phyloP scores from a whole-genome alignment of 2,888 invertebrate species.

The Cantharis rustica region DNA sequence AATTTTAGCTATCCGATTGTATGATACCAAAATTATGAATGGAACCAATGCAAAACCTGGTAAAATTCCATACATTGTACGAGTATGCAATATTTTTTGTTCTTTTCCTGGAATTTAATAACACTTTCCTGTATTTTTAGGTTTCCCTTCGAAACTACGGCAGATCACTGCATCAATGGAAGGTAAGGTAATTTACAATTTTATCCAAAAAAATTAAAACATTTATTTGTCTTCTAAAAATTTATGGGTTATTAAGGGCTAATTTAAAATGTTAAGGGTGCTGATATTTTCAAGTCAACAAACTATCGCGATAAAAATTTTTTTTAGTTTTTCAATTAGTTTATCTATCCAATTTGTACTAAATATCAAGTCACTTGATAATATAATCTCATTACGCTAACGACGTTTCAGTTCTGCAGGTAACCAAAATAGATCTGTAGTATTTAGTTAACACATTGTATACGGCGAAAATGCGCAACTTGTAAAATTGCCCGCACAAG shows the following conservation, averaged over 20 bases:
- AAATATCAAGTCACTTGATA: no score
- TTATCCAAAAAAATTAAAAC: no score
- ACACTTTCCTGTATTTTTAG: not conserved
- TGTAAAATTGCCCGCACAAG: conserved; percentile 32
- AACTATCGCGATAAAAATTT: no score
- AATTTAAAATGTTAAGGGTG: no score
- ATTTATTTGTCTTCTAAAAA: no score
- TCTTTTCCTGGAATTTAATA: no score
- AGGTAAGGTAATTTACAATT: no score
- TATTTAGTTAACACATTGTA: conserved; percentile 17
- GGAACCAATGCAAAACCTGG: conserved; percentile 32
- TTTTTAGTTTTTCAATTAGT: no score
- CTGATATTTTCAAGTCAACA: no score
- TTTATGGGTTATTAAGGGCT: no score
- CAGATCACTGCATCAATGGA: not conserved
- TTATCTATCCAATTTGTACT: no score
- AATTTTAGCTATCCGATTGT: conserved; percentile 10
- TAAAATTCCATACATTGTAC: conserved; percentile 37
- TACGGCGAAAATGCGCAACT: conserved; percentile 30
- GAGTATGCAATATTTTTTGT: not conserved
- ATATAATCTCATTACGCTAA: conserved; percentile 20
- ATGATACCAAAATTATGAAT: conserved; percentile 34
- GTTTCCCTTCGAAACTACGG: not conserved
- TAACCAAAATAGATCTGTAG: not conserved
- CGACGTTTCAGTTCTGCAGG: conserved; percentile 37